Percentiles rank a stretch among this genome's conserved stretches.
phyloP scores from a whole-genome alignment of 2,888 invertebrate species.

The Smittia sp. region DNA sequence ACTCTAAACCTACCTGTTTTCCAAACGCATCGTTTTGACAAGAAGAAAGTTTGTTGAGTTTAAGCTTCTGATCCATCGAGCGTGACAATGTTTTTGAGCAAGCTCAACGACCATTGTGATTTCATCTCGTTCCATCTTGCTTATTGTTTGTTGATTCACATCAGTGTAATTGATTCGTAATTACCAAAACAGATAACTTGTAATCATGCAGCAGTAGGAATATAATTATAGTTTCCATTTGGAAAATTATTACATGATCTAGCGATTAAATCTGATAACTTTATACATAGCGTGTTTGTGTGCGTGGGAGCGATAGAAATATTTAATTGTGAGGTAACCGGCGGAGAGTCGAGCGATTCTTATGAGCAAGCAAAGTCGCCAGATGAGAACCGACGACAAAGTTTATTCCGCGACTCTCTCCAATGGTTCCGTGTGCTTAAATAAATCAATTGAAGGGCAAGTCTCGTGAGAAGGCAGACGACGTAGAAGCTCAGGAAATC shows the following conservation, averaged over 20 bases:
- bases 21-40: background rate
- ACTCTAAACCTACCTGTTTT: no score
- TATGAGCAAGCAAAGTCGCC: background rate
- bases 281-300: slow-evolving; percentile 24
- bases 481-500: slow-evolving; percentile 10
- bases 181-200: background rate
- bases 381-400: background rate
- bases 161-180: slow-evolving; percentile 8
- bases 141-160: slow-evolving; percentile 7
- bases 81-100: background rate
- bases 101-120: background rate
- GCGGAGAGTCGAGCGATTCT: background rate
- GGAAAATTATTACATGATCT: slow-evolving; percentile 31
- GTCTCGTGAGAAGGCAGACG: background rate
- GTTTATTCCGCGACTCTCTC: background rate
- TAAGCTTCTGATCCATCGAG: background rate
- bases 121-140: background rate
- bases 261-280: slow-evolving; percentile 38
- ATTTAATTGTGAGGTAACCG: background rate
- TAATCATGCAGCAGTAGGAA: background rate
- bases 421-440: background rate
- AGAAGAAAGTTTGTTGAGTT: background rate
- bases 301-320: slow-evolving; percentile 9
- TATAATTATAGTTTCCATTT: slow-evolving; percentile 19
- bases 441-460: background rate